These are phyloP conservation scores for Diorhabda carinulata DNA, from an alignment of 1,140 invertebrate genomes.

Conservation along the genomic window DNA sequence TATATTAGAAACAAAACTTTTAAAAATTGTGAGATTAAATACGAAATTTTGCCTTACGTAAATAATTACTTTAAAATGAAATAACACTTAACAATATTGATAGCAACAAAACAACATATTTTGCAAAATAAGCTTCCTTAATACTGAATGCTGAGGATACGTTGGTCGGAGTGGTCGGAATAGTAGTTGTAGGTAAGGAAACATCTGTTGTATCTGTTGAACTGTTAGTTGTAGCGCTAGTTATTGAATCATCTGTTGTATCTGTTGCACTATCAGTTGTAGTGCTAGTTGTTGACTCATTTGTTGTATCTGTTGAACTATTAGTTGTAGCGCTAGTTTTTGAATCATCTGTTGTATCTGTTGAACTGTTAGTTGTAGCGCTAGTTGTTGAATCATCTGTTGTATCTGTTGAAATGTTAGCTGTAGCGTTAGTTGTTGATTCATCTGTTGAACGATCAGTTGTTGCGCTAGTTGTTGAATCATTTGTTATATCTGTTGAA, in stretches of 20 bases:
- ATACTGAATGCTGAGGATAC: not conserved
- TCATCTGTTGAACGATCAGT: not conserved
- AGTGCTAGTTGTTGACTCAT: not conserved
- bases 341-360: not conserved
- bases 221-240: not conserved
- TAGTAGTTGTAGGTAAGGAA: not conserved
- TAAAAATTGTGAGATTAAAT: too few relatives aligned
- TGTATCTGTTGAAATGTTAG: not conserved
- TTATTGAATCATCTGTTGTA: not conserved
- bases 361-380: not conserved
- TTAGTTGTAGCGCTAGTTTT: not conserved
- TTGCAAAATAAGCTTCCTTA: conserved; percentile 11
- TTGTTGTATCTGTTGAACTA: not conserved
- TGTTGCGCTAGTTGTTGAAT: not conserved
- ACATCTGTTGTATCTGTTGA: not conserved
- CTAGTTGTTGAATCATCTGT: not conserved
- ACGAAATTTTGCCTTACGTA: too few relatives aligned
- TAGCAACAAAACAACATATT: not conserved
- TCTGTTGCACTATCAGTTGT: not conserved
- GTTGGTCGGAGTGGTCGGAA: not conserved
- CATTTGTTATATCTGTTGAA: not conserved
- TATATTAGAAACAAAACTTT: too few relatives aligned
- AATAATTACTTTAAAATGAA: too few relatives aligned
- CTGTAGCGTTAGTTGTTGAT: not conserved
- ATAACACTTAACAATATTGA: not conserved